Evolutionary conservation across 2,113 vertebrate genomes (phyloP).

Genomic region (Melanerpes aurifrons): DNA sequence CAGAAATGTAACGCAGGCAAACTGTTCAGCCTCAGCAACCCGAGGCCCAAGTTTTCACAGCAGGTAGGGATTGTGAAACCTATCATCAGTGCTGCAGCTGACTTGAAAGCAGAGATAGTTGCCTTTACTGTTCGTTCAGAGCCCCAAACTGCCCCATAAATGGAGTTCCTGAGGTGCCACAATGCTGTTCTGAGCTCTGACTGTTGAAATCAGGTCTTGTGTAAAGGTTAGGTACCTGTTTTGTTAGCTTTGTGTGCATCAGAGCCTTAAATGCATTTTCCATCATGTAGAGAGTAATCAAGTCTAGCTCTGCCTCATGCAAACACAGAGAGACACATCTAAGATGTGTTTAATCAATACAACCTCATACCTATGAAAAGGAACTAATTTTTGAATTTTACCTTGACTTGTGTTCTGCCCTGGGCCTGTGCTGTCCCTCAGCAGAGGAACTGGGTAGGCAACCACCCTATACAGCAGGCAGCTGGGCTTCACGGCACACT

Average conservation of each 20-base stretch:
- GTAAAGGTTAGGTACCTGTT: not conserved
- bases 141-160: not conserved
- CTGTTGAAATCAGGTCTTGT: not conserved
- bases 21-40: not conserved
- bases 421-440: not conserved
- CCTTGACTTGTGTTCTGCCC: not conserved
- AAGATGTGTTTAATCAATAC: not conserved
- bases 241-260: not conserved
- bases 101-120: not conserved
- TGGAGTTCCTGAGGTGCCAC: not conserved
- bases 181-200: not conserved
- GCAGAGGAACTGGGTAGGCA: rapidly evolving
- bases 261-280: not conserved
- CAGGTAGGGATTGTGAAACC: not conserved
- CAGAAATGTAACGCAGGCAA: rapidly evolving
- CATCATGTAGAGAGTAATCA: rapidly evolving
- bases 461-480: not conserved
- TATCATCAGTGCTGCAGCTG: not conserved
- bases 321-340: not conserved
- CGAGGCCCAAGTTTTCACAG: not conserved
- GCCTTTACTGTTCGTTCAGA: not conserved
- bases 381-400: not conserved
- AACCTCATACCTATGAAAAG: not conserved
- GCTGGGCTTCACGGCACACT: not conserved
- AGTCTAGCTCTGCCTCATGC: not conserved